phyloP scores from a whole-genome alignment of 2,113 vertebrate genomes.

The Candoia aspera region DNA sequence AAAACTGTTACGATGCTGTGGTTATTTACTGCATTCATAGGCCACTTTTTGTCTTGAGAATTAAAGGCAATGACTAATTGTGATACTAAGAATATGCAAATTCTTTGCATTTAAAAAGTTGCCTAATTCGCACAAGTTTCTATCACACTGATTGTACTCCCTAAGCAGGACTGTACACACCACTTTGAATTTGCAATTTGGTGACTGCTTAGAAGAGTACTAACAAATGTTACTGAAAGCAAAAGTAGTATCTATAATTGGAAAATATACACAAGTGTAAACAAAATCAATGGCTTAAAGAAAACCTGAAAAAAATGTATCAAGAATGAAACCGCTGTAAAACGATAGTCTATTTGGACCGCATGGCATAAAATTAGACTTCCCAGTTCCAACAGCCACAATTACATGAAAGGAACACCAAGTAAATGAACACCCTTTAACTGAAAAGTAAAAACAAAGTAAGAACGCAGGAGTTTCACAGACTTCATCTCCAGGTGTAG shows the following conservation, averaged over 20 bases:
- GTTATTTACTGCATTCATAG: not conserved
- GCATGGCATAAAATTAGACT: not conserved
- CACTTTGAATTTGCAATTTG: not conserved
- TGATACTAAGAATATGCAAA: not conserved
- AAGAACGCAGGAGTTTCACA: not conserved
- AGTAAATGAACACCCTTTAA: not conserved
- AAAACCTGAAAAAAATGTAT: not conserved
- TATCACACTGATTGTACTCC: not conserved
- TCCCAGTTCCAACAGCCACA: not conserved
- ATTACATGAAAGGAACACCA: not conserved
- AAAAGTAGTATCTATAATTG: not conserved
- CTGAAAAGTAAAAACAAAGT: no score
- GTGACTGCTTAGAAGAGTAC: not conserved
- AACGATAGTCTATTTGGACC: not conserved
- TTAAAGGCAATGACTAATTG: not conserved
- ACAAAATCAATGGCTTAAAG: not conserved
- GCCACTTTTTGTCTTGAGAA: not conserved
- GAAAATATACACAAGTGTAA: not conserved
- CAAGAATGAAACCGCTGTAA: not conserved
- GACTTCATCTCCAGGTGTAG: not conserved
- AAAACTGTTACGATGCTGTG: not conserved
- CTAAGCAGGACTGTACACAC: not conserved
- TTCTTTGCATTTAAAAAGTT: not conserved
- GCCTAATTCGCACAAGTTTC: not conserved
- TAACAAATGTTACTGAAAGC: not conserved